phyloP scores from a whole-genome alignment of 1,140 invertebrate species.

The Melanaphis sacchari region DNA sequence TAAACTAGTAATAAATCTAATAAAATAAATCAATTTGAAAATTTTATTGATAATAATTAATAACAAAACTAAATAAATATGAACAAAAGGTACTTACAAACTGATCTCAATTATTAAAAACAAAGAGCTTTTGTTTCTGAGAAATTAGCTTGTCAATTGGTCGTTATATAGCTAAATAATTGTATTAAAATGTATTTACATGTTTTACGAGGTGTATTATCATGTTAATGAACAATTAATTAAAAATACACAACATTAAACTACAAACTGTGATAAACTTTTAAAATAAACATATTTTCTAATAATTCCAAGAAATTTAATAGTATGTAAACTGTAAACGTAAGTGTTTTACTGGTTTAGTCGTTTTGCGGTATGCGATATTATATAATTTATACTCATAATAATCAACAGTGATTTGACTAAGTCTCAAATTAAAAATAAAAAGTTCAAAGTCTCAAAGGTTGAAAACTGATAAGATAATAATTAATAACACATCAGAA shows the following conservation, averaged over 20 bases:
- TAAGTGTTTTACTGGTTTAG: neutral
- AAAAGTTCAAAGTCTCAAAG: neutral
- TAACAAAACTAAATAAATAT: neutral
- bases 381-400: neutral
- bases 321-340: neutral
- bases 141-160: neutral
- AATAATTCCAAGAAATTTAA: neutral
- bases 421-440: neutral
- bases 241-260: neutral
- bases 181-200: neutral
- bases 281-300: neutral
- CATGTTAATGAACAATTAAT: neutral
- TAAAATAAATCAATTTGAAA: neutral
- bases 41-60: neutral
- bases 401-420: neutral
- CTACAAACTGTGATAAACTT: neutral
- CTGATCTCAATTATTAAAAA: neutral
- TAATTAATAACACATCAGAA: neutral
- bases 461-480: slow-evolving; percentile 5
- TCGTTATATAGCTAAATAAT: neutral
- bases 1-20: neutral
- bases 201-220: neutral
- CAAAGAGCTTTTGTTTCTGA: neutral
- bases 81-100: neutral
- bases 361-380: no score